Percentiles rank a stretch among this genome's conserved stretches.
Conservation (phyloP, 2,888 invertebrate species). For the Andricus quercusramuli region DNA sequence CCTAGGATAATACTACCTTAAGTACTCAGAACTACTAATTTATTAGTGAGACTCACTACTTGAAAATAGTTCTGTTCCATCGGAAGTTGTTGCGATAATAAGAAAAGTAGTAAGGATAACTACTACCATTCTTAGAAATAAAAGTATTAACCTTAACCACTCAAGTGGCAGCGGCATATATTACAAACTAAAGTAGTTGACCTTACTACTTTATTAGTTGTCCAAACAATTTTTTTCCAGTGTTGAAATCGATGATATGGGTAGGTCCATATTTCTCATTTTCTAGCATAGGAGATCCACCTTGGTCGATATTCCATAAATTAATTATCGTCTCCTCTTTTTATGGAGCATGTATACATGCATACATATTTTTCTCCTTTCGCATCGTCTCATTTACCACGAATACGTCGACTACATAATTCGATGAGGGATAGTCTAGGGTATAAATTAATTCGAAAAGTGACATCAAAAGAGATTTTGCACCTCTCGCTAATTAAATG, state of each 20-base stretch:
- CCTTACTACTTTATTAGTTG: too few relatives aligned
- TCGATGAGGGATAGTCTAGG: conserved; percentile 1
- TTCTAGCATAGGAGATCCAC: neutral
- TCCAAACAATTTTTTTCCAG: too few relatives aligned
- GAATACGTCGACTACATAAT: neutral
- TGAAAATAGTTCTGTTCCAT: too few relatives aligned
- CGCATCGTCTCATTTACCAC: conserved; percentile 5
- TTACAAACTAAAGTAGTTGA: too few relatives aligned
- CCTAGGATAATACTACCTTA: too few relatives aligned
- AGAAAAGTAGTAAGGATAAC: too few relatives aligned
- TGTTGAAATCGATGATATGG: conserved; percentile 4
- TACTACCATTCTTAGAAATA: too few relatives aligned
- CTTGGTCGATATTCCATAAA: conserved; percentile 1
- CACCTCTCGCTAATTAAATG: neutral
- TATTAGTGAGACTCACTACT: too few relatives aligned
- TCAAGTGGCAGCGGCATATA: too few relatives aligned
- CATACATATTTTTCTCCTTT: neutral
- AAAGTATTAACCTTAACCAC: too few relatives aligned
- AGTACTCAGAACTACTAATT: too few relatives aligned
- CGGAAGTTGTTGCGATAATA: too few relatives aligned
- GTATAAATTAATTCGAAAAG: conserved; percentile 22
- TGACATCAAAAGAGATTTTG: neutral
- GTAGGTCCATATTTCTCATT: neutral
- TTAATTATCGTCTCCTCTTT: neutral
- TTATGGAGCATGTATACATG: neutral